Conservation (phyloP, 1,140 invertebrate genomes). For the Micrasema longulum region DNA sequence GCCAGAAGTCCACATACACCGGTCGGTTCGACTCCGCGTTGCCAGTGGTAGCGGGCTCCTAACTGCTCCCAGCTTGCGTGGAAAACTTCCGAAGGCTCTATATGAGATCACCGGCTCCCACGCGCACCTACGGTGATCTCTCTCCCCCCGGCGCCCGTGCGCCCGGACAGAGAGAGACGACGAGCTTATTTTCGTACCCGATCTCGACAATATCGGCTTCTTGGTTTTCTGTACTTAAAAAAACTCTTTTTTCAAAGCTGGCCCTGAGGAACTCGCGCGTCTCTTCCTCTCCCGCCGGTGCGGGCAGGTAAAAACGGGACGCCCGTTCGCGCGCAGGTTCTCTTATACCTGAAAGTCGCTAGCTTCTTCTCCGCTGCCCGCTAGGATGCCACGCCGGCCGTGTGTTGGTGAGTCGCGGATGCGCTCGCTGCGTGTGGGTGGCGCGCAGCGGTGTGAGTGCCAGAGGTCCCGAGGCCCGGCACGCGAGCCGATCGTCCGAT, state of each 20-base stretch:
- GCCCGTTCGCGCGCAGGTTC: not conserved
- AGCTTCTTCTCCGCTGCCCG: conserved; percentile 57
- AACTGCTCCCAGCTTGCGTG: conserved; percentile 61
- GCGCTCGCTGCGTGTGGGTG: conserved; percentile 33
- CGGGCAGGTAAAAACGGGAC: conserved; percentile 5
- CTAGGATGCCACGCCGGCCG: conserved; percentile 47
- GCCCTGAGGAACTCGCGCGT: conserved; percentile 57
- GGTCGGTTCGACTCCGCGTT: conserved; percentile 49
- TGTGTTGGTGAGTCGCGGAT: conserved; percentile 33
- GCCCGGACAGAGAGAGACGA: conserved; percentile 66
- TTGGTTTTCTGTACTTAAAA: conserved; percentile 50
- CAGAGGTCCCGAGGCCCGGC: conserved; percentile 37
- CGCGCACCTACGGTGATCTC: conserved; percentile 34
- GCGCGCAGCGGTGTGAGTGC: conserved; percentile 26
- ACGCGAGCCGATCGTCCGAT: conserved; percentile 31
- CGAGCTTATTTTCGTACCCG: conserved; percentile 60
- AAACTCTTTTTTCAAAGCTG: conserved; percentile 54
- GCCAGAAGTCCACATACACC: conserved; percentile 63
- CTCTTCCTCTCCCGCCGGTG: conserved; percentile 26
- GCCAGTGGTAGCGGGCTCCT: conserved; percentile 65
- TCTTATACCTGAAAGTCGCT: conserved; percentile 62
- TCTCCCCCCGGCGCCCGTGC: conserved; percentile 58
- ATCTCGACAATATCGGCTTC: conserved; percentile 56
- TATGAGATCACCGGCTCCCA: conserved; percentile 53
- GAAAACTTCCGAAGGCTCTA: conserved; percentile 54